Conservation (phyloP, 2,888 invertebrate species). For the Drosophila formosana region DNA sequence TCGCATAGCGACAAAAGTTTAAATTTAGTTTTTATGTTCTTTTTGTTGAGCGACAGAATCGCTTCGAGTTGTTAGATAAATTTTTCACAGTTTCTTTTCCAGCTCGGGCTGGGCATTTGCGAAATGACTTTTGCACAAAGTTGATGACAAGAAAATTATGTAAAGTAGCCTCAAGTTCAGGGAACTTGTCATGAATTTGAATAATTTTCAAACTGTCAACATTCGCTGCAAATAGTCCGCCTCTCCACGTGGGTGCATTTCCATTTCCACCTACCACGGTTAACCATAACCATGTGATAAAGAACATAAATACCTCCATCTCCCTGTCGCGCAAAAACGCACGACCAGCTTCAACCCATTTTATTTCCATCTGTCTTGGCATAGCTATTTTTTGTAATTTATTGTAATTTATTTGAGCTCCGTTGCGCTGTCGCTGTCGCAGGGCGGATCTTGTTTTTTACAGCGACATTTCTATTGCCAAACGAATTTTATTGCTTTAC, state of each 20-base stretch:
- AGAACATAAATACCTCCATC: constrained; percentile 37
- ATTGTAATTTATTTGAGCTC: constrained; percentile 61
- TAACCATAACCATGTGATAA: constrained; percentile 32
- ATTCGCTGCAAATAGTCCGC: constrained; percentile 5
- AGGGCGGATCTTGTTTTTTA: constrained; percentile 5
- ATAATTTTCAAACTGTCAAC: constrained; percentile 59
- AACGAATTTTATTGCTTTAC: constrained; percentile 34
- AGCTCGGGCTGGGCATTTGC: constrained; percentile 11
- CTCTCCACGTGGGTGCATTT: constrained; percentile 31
- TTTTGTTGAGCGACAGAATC: constrained; percentile 7
- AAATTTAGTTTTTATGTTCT: constrained; percentile 46
- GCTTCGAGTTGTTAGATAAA: constrained; percentile 13
- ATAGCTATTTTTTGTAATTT: constrained; percentile 52
- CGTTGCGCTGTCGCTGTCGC: neutral
- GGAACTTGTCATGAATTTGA: constrained; percentile 68
- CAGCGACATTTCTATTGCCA: constrained; percentile 18
- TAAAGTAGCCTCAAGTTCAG: constrained; percentile 64
- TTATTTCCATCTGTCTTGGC: constrained; percentile 16
- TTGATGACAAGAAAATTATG: constrained; percentile 65
- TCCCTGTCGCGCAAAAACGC: neutral
- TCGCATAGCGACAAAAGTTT: constrained; percentile 1
- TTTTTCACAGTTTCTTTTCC: constrained; percentile 20
- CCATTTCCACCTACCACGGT: constrained; percentile 26
- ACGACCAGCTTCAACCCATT: constrained; percentile 32
- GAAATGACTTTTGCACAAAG: constrained; percentile 47